Percentiles rank a stretch among this genome's conserved stretches.
Evolutionary conservation across 2,797 vertebrate genomes (phyloP).

Genomic region (Ispidina lecontei): DNA sequence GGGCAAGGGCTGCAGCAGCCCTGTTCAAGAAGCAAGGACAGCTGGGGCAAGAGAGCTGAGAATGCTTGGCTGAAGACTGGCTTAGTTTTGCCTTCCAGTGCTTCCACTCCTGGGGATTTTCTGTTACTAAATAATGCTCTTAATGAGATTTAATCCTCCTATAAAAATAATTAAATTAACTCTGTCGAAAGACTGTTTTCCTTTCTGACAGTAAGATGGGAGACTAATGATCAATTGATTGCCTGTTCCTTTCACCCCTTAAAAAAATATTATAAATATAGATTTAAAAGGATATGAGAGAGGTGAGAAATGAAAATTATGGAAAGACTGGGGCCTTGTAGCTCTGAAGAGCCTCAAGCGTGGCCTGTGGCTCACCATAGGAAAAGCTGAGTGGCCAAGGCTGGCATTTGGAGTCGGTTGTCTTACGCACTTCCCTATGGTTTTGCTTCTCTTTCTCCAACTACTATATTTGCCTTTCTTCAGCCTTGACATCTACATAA

Average conservation of each 20-base stretch:
- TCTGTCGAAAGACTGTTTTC: not conserved
- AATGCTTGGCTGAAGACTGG: not conserved
- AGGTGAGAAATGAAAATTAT: slow-evolving; percentile 19
- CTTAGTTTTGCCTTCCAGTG: not conserved
- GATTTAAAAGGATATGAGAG: not conserved
- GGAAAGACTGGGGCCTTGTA: not conserved
- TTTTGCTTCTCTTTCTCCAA: not conserved
- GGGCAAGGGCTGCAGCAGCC: not conserved
- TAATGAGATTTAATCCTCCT: slow-evolving; percentile 5
- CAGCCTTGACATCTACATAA: not conserved
- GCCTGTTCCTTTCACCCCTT: not conserved
- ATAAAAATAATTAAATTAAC: slow-evolving; percentile 55
- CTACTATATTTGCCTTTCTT: not conserved
- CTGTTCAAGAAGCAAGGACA: not conserved
- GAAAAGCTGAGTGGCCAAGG: not conserved
- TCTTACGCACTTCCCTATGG: not conserved
- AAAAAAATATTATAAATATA: not conserved
- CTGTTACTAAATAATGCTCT: slow-evolving; percentile 27
- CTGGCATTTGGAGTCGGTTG: not conserved
- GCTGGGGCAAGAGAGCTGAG: not conserved
- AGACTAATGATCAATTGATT: slow-evolving; percentile 17
- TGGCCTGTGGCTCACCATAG: not conserved
- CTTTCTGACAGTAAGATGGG: not conserved
- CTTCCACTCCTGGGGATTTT: not conserved
- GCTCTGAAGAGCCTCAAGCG: not conserved